Evolutionary conservation across 2,797 vertebrate genomes (phyloP).

Genomic region (Hephaestus fuliginosus): DNA sequence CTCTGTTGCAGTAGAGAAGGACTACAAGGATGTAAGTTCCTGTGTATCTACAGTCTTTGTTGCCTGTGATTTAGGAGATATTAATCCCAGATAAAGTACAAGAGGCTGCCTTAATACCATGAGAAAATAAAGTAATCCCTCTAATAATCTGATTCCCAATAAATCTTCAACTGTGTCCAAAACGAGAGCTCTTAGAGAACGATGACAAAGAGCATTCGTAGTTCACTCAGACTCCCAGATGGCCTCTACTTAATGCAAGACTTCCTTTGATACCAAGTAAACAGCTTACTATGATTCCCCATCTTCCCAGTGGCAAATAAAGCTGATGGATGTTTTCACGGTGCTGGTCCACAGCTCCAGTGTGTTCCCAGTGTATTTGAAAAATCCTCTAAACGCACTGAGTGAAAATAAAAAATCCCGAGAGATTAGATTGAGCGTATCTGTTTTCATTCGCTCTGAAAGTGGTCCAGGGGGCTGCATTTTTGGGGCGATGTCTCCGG

Average conservation of each 20-base stretch:
- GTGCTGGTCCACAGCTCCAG: conserved; percentile 63
- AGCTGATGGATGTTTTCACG: conserved; percentile 60
- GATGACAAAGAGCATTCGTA: conserved; percentile 24
- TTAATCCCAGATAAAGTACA: conserved; percentile 11
- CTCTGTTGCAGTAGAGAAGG: background rate
- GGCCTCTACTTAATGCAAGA: conserved; percentile 39
- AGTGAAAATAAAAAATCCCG: conserved; percentile 51
- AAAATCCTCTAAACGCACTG: conserved; percentile 50
- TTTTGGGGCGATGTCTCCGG: conserved; percentile 76
- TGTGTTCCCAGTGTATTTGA: conserved; percentile 67
- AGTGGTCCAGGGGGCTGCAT: conserved; percentile 74
- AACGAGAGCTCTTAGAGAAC: conserved; percentile 26
- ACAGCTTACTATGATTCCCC: conserved; percentile 55
- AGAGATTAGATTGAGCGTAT: conserved; percentile 82
- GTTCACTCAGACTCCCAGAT: conserved; percentile 54
- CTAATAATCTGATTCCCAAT: conserved; percentile 24
- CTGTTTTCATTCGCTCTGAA: conserved; percentile 80
- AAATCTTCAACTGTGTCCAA: conserved; percentile 41
- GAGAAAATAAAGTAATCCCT: conserved; percentile 38
- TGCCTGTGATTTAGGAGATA: conserved; percentile 1
- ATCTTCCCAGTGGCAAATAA: conserved; percentile 53
- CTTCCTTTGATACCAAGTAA: conserved; percentile 57
- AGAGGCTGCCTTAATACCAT: conserved; percentile 11
- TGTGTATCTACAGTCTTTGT: conserved; percentile 4
- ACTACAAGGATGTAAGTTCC: background rate